Conservation (phyloP, 30 jellyfish, hydroid and myxozoan species). For the Pelagia noctiluca region DNA sequence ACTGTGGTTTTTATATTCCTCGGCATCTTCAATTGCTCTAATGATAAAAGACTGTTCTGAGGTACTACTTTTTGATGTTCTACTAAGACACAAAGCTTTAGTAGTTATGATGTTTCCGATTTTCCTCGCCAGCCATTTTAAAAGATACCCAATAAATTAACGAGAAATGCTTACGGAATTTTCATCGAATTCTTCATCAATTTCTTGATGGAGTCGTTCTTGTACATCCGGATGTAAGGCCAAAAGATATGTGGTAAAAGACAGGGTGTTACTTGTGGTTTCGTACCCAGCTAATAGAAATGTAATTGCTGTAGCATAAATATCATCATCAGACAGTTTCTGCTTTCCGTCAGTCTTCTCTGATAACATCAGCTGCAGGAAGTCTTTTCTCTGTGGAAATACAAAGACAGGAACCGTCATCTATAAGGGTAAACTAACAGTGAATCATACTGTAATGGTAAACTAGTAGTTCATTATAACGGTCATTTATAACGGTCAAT, state of each 20-base stretch:
- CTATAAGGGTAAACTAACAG: not conserved
- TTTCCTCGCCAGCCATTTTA: not conserved
- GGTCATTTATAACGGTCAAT: not conserved
- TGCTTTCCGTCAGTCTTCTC: conserved; percentile 39
- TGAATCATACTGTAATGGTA: not conserved
- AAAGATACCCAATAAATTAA: not conserved
- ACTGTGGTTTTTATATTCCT: not conserved
- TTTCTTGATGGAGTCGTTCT: conserved; percentile 31
- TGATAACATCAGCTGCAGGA: conserved; percentile 32
- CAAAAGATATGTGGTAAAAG: conserved; percentile 31
- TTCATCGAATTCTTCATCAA: conserved; percentile 8
- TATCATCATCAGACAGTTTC: conserved; percentile 44
- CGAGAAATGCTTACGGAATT: not conserved
- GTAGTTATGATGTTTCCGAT: not conserved
- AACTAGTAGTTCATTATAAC: not conserved
- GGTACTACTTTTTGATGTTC: not conserved
- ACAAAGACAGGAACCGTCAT: not conserved
- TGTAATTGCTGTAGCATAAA: conserved; percentile 33
- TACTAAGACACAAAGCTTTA: not conserved
- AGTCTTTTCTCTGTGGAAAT: conserved; percentile 38
- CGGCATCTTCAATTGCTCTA: not conserved
- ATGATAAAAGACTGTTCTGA: not conserved
- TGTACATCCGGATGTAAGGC: conserved; percentile 52
- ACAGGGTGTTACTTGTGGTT: conserved; percentile 46
- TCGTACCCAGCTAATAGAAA: conserved; percentile 52